Conservation (phyloP, 2,797 vertebrate genomes). For the Argya squamiceps region DNA sequence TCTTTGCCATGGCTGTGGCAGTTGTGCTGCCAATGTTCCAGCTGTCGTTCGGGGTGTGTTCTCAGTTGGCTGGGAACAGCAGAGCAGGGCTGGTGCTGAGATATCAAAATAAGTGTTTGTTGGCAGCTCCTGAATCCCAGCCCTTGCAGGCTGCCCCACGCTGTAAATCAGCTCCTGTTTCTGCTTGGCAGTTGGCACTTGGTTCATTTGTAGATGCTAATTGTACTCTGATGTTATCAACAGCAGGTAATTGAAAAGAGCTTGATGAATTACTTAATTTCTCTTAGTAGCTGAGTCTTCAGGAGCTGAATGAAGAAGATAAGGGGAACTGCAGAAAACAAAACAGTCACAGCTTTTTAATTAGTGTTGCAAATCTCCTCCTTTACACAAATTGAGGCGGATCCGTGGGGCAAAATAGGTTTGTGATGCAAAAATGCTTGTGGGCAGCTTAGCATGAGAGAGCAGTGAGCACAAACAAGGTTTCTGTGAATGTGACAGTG, state of each 20-base stretch:
- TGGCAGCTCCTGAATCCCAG: slow-evolving; percentile 48
- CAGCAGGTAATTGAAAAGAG: slow-evolving; percentile 92
- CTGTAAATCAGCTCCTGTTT: slow-evolving; percentile 75
- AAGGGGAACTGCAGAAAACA: slow-evolving; percentile 80
- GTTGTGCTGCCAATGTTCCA: neutral
- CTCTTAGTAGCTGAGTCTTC: slow-evolving; percentile 90
- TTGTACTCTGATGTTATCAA: slow-evolving; percentile 91
- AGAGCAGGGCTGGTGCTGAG: slow-evolving; percentile 17
- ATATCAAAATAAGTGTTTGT: slow-evolving; percentile 35
- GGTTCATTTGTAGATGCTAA: slow-evolving; percentile 82
- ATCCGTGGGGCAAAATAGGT: neutral
- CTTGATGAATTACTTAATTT: slow-evolving; percentile 96
- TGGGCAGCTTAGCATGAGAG: neutral
- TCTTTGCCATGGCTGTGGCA: neutral
- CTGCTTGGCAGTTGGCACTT: slow-evolving; percentile 71
- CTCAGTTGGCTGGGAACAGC: slow-evolving; percentile 10
- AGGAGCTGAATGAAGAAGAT: slow-evolving; percentile 89
- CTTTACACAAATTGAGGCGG: slow-evolving; percentile 60
- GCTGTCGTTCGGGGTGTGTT: neutral
- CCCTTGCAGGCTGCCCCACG: slow-evolving; percentile 40
- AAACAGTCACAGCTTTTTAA: slow-evolving; percentile 79
- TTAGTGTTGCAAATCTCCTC: slow-evolving; percentile 73
- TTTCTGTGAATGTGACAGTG: neutral
- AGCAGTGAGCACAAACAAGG: neutral
- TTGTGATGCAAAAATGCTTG: slow-evolving; percentile 45